Evolutionary conservation across 92 coral and sea anemone genomes (phyloP), one percentile per base, ranked within the genome.

Genomic region (Parazoanthus atlanticus): DNA sequence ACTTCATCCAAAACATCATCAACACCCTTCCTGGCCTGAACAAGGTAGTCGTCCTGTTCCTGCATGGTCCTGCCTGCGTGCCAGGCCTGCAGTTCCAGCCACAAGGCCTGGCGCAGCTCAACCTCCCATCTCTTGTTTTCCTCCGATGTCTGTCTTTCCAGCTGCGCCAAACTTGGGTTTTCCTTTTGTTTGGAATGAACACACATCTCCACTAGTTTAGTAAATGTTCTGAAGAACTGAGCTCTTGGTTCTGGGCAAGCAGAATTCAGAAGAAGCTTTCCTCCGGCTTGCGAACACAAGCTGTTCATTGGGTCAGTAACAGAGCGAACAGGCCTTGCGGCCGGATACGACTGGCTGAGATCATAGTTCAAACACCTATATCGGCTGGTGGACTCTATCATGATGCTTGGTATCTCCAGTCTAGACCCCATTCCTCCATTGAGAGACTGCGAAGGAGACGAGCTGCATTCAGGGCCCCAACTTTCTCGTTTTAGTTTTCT

Each of bases 31-130:
- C 98, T 93, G 81, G 90, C 96, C n/a, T 76, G 87, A 88, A 96
- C 91, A 13, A 96, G 86, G 46, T 89, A 91, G 10, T 66, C 81
- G 71, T 96, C 99, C 29, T 95, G 99, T 77, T 96, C 96, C 25
- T 87, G 86, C 99, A 96, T 96, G 1, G 96, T 91, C 65, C 96
- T 89, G 31, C 91, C 93, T 21, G 94, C 95, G 61, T 94, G 97
- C 99, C 99, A 96, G 3, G 99, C 98, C 81, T 96, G 95, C 26
- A 96, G 86, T 69, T 96, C 99, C 72, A 96, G 90, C 99, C 99
- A 96, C 74, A 96, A 71, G 3, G 98, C 98, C 86, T 93, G 96
- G 0, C 93, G 89, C 52, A 90, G 85, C 79, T 93, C 95, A 0
- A 96, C 91, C 85, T 96, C 95, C 92, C 94, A 96, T 46, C 92